Evolutionary conservation across 2,113 vertebrate genomes (phyloP), one percentile per base, ranked within the genome.

Genomic region (Canis aureus): DNA sequence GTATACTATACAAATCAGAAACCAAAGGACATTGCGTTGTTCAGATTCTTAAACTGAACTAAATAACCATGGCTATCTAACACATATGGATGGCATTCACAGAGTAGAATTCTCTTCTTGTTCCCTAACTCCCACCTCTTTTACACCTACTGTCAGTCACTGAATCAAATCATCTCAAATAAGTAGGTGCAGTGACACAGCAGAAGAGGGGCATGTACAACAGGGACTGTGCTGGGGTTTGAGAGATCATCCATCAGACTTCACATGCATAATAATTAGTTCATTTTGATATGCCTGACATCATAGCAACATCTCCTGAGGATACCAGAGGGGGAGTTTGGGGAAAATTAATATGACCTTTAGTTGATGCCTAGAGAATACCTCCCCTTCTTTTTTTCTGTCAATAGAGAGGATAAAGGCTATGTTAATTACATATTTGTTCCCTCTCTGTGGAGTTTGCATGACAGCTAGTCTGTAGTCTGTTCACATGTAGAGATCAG

Each of bases 321-420:
- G 53, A 96, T 92, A 79, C 5, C 64, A 80, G 64, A 94, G 32
- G 20, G 12, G 16, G 19, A 83, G 55, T 90, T 90, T 66, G 83
- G 60, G 78, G 90, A 81, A 96, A 95, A 97, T 88, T 80, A 93
- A 86, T 67, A 57, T 62, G 95, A 96, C 64, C 84, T 95, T 97
- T 95, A 74, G 22, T 35, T 91, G 91, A n/a, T 97, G 55, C 38
- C 87, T 91, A 81, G 76, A 55, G 53, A 83, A 78, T 51, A 96
- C 8, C 55, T 53, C 8, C 15, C 1, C 9, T 38, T 51, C 6
- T 59, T 32, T 57, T 66, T 1, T 27, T 3, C 35, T 91, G 7
- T 90, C 64, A 60, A 32, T 92, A 78, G 49, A 85, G 2, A 62
- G 25, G 17, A 92, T 89, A 82, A 94, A 97, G 53, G 2, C 20